Evolutionary conservation across 2,113 vertebrate genomes (phyloP).

Genomic region (Rousettus leschenaultii): DNA sequence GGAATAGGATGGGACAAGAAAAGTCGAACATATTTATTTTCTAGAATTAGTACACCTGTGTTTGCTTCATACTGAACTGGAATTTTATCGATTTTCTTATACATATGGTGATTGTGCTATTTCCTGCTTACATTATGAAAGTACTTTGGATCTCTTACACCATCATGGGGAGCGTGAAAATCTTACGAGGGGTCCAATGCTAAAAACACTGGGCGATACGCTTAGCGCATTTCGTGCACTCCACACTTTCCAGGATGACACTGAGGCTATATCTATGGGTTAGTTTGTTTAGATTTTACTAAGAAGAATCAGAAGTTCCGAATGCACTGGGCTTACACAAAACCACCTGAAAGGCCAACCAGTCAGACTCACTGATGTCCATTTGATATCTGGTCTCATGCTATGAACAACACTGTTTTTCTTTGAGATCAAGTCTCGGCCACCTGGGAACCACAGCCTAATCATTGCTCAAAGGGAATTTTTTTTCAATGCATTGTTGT

Average conservation of each 20-base stretch:
- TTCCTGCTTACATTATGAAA: slow-evolving; percentile 16
- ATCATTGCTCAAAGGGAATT: neutral
- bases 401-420: neutral
- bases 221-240: neutral
- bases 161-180: neutral
- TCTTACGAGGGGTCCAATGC: neutral
- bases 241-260: neutral
- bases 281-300: neutral
- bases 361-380: neutral
- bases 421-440: neutral
- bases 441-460: neutral
- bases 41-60: slow-evolving; percentile 6
- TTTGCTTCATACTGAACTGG: neutral
- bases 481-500: neutral
- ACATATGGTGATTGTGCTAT: neutral
- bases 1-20: neutral
- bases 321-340: neutral
- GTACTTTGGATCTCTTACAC: neutral
- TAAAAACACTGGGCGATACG: neutral
- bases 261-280: neutral
- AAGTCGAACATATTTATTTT: neutral
- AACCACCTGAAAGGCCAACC: neutral
- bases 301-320: neutral
- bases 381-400: neutral
- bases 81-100: neutral